Conservation (phyloP, 1,140 invertebrate genomes). For the Zaprionus davidi region DNA sequence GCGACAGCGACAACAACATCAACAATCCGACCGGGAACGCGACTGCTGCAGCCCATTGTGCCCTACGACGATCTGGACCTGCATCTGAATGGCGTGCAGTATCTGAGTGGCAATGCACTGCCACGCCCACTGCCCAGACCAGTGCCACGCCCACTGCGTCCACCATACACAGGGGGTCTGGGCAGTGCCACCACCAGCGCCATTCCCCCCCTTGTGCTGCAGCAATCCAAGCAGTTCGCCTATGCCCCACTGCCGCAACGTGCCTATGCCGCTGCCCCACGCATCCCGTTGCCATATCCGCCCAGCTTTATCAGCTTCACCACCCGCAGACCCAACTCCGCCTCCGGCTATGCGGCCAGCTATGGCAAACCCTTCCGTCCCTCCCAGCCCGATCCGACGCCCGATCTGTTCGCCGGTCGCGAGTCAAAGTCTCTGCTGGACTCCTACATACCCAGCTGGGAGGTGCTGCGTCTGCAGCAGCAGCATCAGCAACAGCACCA, state of each 20-base stretch:
- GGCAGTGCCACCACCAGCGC: slow-evolving; percentile 3
- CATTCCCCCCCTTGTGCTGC: slow-evolving; percentile 19
- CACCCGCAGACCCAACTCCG: slow-evolving; percentile 47
- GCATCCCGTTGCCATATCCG: slow-evolving; percentile 73
- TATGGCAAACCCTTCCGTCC: slow-evolving; percentile 57
- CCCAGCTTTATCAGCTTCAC: slow-evolving; percentile 78
- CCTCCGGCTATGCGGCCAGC: neutral
- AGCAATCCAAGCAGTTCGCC: slow-evolving; percentile 71
- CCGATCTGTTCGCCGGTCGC: slow-evolving; percentile 70
- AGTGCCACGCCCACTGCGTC: slow-evolving; percentile 38
- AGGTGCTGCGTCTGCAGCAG: slow-evolving; percentile 60
- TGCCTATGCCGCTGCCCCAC: slow-evolving; percentile 51
- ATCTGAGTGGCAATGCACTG: slow-evolving; percentile 51
- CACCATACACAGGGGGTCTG: slow-evolving; percentile 12
- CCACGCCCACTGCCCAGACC: slow-evolving; percentile 32
- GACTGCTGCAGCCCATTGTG: slow-evolving; percentile 63
- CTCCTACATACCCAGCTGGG: slow-evolving; percentile 82
- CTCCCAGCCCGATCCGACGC: slow-evolving; percentile 60
- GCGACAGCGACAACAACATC: slow-evolving; percentile 38
- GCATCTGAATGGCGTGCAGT: slow-evolving; percentile 57
- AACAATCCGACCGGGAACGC: slow-evolving; percentile 20
- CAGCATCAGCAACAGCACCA: slow-evolving; percentile 41
- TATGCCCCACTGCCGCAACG: slow-evolving; percentile 57
- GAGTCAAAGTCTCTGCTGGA: slow-evolving; percentile 72
- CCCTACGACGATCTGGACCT: slow-evolving; percentile 69